Conservation (phyloP, 2,113 vertebrate genomes). For the Thermophis baileyi region DNA sequence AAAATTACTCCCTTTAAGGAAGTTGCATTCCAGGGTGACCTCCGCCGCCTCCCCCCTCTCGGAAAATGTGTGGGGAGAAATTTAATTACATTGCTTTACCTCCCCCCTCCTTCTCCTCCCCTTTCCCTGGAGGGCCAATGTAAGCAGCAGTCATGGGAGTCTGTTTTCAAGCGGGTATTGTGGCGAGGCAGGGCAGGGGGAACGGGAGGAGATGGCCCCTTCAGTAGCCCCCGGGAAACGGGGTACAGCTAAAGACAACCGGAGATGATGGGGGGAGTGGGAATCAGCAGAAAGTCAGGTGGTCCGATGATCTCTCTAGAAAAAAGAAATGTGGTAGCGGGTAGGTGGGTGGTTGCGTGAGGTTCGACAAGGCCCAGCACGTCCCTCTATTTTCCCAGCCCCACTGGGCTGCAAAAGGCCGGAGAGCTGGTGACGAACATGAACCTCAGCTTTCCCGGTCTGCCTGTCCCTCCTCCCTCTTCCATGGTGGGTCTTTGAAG, state of each 20-base stretch:
- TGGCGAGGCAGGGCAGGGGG: not conserved
- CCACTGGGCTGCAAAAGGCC: not conserved
- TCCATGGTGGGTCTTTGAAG: not conserved
- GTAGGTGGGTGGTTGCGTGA: no score
- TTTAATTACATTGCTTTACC: slow-evolving; percentile 14
- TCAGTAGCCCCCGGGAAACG: not conserved
- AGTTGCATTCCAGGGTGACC: slow-evolving; percentile 4
- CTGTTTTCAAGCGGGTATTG: not conserved
- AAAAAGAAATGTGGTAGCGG: not conserved
- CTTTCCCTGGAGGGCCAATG: not conserved
- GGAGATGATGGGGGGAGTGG: not conserved
- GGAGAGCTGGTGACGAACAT: not conserved
- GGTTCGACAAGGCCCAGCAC: not conserved
- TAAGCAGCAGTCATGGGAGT: not conserved
- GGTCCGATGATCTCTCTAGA: rapidly evolving
- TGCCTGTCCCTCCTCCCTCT: not conserved
- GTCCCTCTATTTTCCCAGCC: not conserved
- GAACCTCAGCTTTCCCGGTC: not conserved
- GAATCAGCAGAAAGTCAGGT: not conserved
- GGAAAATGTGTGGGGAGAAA: slow-evolving; percentile 15
- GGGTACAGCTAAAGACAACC: not conserved
- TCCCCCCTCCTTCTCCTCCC: not conserved
- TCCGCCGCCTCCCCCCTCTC: not conserved
- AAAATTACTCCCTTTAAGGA: slow-evolving; percentile 32
- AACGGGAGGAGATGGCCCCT: no score